A percentile compares a stretch with the other conserved stretches of the same genome.
Evolutionary conservation across 2,888 invertebrate species (phyloP).

Genomic region (Cosmia trapezina): DNA sequence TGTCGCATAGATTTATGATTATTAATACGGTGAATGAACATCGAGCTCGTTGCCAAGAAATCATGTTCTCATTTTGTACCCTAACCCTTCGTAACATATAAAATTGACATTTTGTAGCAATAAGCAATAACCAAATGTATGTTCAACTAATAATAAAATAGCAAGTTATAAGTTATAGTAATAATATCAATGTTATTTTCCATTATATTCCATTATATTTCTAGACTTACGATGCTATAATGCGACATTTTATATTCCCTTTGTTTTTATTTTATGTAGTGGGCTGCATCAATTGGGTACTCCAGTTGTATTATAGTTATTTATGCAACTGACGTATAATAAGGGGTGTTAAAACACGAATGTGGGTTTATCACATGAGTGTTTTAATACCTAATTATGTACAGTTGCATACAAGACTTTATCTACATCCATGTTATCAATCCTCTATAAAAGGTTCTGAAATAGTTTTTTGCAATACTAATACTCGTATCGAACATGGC

Average conservation of each 20-base stretch:
- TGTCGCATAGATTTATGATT: constrained; percentile 50
- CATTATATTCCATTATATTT: constrained; percentile 47
- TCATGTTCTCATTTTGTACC: constrained; percentile 38
- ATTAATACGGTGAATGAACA: constrained; percentile 43
- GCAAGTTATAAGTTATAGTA: constrained; percentile 37
- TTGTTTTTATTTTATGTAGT: constrained; percentile 37
- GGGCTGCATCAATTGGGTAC: too few relatives aligned
- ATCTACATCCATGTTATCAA: too few relatives aligned
- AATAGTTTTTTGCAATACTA: too few relatives aligned
- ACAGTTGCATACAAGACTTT: too few relatives aligned
- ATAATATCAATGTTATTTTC: constrained; percentile 30
- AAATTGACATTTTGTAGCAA: constrained; percentile 28
- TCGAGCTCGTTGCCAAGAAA: constrained; percentile 44
- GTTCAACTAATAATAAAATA: constrained; percentile 36
- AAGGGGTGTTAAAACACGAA: too few relatives aligned
- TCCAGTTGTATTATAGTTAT: too few relatives aligned
- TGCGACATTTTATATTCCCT: constrained; percentile 43
- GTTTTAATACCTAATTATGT: too few relatives aligned
- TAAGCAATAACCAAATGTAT: constrained; percentile 36
- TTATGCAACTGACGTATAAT: too few relatives aligned
- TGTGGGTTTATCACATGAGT: too few relatives aligned
- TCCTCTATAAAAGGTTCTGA: too few relatives aligned
- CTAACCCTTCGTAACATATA: constrained; percentile 31
- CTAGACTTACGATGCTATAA: constrained; percentile 39
- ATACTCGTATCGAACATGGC: too few relatives aligned